Conservation (phyloP, 2,113 vertebrate genomes). For the Regulus satrapa region DNA sequence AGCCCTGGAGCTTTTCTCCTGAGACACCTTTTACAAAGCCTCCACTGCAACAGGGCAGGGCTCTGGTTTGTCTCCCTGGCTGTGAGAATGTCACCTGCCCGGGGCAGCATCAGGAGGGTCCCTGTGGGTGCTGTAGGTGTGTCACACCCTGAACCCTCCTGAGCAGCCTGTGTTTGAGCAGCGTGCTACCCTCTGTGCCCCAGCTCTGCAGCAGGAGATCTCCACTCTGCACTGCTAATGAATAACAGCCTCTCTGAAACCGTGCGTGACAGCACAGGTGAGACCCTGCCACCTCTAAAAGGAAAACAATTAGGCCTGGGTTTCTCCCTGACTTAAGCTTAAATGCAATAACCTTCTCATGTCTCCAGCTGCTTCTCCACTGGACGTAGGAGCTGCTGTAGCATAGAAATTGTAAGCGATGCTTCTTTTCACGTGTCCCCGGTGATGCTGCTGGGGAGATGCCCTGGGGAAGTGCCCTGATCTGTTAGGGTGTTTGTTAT, state of each 20-base stretch:
- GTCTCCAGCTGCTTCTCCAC: neutral
- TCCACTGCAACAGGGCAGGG: neutral
- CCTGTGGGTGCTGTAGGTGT: neutral
- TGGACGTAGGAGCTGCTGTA: neutral
- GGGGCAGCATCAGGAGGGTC: neutral
- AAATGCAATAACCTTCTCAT: neutral
- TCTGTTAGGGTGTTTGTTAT: neutral
- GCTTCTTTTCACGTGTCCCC: neutral
- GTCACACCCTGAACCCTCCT: neutral
- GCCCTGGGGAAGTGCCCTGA: neutral
- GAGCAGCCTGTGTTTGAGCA: neutral
- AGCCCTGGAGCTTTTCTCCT: rapidly evolving
- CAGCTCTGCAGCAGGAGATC: neutral
- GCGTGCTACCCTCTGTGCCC: neutral
- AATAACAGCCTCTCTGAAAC: neutral
- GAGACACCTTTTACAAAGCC: neutral
- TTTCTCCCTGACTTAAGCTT: neutral
- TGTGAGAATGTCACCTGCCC: neutral
- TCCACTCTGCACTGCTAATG: neutral
- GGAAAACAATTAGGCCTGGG: neutral
- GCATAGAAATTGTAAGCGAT: neutral
- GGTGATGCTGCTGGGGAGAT: neutral
- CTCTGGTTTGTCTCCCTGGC: neutral
- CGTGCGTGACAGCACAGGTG: neutral
- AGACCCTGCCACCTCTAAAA: neutral